phyloP scores from a whole-genome alignment of 2,888 invertebrate genomes.

The Andrena camellia region DNA sequence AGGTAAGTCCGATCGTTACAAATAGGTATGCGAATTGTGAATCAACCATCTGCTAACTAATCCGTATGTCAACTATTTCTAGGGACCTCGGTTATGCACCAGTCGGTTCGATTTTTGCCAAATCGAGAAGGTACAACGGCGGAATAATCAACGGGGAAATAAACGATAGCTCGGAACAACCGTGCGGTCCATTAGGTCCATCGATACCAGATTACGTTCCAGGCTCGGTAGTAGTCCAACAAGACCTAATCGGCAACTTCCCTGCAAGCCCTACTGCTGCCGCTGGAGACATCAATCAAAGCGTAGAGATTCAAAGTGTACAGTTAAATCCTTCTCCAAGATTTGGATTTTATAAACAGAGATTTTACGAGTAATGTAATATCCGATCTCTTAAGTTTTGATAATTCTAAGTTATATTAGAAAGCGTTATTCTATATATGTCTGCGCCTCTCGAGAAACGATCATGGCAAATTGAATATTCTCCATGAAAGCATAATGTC shows the following conservation, averaged over 20 bases:
- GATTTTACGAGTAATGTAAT: background rate
- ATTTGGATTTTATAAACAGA: background rate
- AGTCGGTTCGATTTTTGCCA: constrained; percentile 18
- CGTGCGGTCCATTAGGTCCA: constrained; percentile 72
- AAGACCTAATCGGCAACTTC: background rate
- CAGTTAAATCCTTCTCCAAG: background rate
- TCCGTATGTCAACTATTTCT: constrained; percentile 24
- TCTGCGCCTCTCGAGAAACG: background rate
- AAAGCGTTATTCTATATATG: background rate
- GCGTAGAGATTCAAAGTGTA: background rate
- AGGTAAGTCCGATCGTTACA: constrained; percentile 56
- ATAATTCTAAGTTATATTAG: background rate
- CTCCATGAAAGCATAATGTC: background rate
- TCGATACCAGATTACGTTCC: constrained; percentile 69
- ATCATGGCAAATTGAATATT: background rate
- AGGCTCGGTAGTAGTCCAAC: constrained; percentile 65
- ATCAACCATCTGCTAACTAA: background rate
- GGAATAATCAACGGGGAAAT: constrained; percentile 5
- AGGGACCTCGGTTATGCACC: constrained; percentile 75
- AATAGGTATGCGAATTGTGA: background rate
- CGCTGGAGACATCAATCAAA: constrained; percentile 10
- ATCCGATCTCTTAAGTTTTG: background rate
- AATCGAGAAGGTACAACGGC: background rate
- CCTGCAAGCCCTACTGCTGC: background rate
- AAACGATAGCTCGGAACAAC: constrained; percentile 31